Percentiles rank a stretch among this genome's conserved stretches.
Evolutionary conservation across 2,113 vertebrate genomes (phyloP).

Genomic region (Xiphias gladius): DNA sequence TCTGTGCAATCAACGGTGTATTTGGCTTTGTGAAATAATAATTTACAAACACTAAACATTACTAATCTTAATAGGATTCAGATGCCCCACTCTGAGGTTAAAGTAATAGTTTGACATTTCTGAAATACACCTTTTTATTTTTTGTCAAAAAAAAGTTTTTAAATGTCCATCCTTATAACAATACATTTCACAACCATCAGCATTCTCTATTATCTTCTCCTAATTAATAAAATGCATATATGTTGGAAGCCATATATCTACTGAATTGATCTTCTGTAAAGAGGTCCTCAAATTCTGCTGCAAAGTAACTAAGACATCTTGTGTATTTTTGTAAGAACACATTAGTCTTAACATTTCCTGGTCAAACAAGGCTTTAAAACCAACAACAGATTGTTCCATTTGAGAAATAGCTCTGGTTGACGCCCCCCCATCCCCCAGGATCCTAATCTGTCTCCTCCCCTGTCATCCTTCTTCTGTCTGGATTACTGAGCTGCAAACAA

Average conservation of each 20-base stretch:
- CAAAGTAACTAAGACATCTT: neutral
- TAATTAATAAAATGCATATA: neutral
- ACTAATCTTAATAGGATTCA: too few relatives aligned
- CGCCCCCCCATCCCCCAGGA: neutral
- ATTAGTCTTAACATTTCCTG: slow-evolving; percentile 14
- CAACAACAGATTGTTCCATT: slow-evolving; percentile 33
- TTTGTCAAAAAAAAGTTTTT: too few relatives aligned
- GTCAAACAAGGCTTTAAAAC: slow-evolving; percentile 1
- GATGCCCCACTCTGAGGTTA: too few relatives aligned
- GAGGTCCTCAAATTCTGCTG: neutral
- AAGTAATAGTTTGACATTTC: too few relatives aligned
- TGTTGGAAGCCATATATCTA: neutral
- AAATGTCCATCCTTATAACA: neutral
- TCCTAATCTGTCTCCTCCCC: slow-evolving; percentile 61
- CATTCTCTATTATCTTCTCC: neutral
- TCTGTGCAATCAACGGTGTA: too few relatives aligned
- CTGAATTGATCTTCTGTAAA: neutral
- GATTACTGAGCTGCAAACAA: slow-evolving; percentile 77
- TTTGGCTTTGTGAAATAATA: too few relatives aligned
- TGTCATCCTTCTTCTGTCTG: slow-evolving; percentile 65
- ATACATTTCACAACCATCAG: neutral
- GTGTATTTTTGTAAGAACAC: neutral
- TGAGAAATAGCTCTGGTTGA: slow-evolving; percentile 16
- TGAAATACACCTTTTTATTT: too few relatives aligned
- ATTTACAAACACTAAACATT: too few relatives aligned